Evolutionary conservation across 2,888 invertebrate species (phyloP), one percentile per base, ranked within the genome.

Genomic region (Eudasyphora cyanicolor): DNA sequence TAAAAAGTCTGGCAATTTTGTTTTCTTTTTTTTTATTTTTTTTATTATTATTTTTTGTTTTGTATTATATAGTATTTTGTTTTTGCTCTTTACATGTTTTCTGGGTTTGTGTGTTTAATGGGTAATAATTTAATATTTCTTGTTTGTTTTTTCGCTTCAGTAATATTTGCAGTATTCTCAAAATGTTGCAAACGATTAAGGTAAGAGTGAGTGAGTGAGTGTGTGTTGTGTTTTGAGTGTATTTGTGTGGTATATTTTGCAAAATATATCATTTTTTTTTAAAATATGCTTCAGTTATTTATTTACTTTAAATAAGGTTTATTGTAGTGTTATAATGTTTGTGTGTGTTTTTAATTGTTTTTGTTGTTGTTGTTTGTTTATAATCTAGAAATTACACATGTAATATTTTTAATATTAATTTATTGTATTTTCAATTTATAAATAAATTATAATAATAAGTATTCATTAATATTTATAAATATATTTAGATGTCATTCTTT

Each of bases 401-500:
- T 82, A 84, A 79, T 84, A 82, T 82, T 82, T 84, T 82, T 78
- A 82, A 82, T 82, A 81, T 85, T 83, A 83, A 74, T 74, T 82
- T 82, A 79, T 49, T 76, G 79, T 81, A 57, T 85, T 51, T 35
- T 27, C 14, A 67, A 24, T 38, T 67, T 67, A 67, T 17, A 42
- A 38, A 67, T 42, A 38, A 42, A 19, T 67, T 64, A 42, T 77
- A 73, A 57, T 62, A 67, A 71, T 62, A 62, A 35, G 35, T 57
- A 62, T 64, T n/a, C 35, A 27, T 17, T 57, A 69, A 67, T 45
- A 64, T 62, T 45, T 82, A 35, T 64, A 60, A 19, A 27, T 76
- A 42, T 76, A 14, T 76, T 64, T 76, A 32, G 76, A 38, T 64
- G 45, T 14, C 19, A 24, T 27, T 57, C 42, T 38, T 62, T 29